Percentiles rank a stretch among this genome's conserved stretches.
phyloP scores from a whole-genome alignment of 2,113 vertebrate genomes.

The Gymnorhina tibicen region DNA sequence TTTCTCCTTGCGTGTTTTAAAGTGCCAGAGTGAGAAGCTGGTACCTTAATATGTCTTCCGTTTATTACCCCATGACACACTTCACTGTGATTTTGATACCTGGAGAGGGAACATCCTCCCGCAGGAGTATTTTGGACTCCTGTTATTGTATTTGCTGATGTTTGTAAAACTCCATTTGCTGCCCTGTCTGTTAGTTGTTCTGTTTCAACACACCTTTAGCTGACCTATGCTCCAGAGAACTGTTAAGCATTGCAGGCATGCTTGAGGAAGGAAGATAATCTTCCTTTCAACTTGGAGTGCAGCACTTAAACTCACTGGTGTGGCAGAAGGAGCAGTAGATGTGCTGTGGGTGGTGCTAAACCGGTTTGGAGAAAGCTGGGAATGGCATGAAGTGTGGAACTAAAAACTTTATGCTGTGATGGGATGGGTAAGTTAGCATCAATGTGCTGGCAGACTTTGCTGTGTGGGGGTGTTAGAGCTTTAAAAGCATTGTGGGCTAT shows the following conservation, averaged over 20 bases:
- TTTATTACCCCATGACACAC: neutral
- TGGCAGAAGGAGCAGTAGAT: neutral
- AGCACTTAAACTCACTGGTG: neutral
- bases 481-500: neutral
- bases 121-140: neutral
- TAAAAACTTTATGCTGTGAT: neutral
- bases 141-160: neutral
- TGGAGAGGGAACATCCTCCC: neutral
- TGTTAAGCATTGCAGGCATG: conserved; percentile 1
- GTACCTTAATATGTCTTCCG: neutral
- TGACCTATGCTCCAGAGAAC: neutral
- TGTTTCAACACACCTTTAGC: neutral
- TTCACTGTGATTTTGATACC: neutral
- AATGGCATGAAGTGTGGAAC: neutral
- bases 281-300: neutral
- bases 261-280: neutral
- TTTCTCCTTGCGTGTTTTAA: neutral
- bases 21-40: neutral
- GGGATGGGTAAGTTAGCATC: neutral
- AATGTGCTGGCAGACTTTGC: neutral
- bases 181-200: neutral
- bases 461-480: neutral
- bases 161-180: neutral
- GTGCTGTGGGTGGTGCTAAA: neutral
- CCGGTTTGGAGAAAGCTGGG: neutral